These are phyloP conservation scores for Montifringilla adamsi DNA, from an alignment of 2,113 vertebrate species.

Conservation along the genomic window DNA sequence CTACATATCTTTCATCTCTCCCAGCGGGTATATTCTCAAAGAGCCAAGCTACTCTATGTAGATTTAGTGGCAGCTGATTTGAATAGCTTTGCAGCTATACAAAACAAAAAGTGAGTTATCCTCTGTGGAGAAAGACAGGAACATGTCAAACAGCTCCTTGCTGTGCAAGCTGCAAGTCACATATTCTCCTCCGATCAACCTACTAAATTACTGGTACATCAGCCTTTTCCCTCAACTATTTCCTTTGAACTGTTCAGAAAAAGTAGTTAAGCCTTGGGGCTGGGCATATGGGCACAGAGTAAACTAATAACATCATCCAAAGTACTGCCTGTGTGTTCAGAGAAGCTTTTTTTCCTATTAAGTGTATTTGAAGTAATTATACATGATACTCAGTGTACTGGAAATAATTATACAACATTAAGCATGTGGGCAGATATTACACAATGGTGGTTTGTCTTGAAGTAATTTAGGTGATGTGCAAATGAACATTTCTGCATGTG, in stretches of 20 bases:
- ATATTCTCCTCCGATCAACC: not conserved
- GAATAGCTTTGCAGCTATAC: not conserved
- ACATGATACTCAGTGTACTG: not conserved
- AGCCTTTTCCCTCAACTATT: not conserved
- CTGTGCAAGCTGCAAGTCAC: not conserved
- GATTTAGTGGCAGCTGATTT: not conserved
- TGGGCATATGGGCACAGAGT: not conserved
- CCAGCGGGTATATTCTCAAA: not conserved
- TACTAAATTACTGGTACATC: not conserved
- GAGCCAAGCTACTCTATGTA: not conserved
- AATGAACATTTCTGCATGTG: not conserved
- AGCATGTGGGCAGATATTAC: not conserved
- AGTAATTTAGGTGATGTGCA: not conserved
- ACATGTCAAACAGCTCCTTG: not conserved
- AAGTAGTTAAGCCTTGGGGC: not conserved
- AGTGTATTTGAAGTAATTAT: not conserved
- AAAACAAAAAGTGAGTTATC: not conserved
- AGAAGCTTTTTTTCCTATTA: not conserved
- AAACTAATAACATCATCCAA: not conserved
- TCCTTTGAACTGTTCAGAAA: not conserved
- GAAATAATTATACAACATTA: constrained; percentile 5
- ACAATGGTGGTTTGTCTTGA: not conserved
- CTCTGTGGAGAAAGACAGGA: not conserved
- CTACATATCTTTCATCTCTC: not conserved
- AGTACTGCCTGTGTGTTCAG: not conserved